Conservation (phyloP, 2,113 vertebrate genomes). For the Rynchops niger region DNA sequence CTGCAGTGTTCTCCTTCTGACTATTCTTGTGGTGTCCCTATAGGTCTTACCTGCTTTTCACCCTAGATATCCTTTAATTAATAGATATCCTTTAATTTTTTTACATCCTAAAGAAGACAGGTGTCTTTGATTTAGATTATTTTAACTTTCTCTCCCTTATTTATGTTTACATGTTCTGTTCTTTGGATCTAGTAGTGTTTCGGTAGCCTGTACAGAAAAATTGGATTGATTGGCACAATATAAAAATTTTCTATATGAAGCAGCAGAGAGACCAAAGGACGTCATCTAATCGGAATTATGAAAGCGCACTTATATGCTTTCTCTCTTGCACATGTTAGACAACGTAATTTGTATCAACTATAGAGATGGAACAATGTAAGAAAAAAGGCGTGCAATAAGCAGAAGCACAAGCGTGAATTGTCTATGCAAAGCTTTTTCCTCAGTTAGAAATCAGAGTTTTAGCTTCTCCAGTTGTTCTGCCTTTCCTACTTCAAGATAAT, state of each 20-base stretch:
- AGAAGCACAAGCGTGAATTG: not conserved
- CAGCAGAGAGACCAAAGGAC: not conserved
- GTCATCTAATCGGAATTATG: not conserved
- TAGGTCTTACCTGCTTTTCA: not conserved
- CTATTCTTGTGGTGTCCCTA: fast-evolving
- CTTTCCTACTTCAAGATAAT: not conserved
- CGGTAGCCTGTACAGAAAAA: not conserved
- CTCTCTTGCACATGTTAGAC: not conserved
- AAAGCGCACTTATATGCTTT: not conserved
- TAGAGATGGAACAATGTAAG: not conserved
- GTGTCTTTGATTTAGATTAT: not conserved
- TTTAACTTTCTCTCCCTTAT: not conserved
- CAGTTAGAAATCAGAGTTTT: not conserved
- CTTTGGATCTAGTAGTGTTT: not conserved
- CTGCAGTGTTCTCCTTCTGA: not conserved
- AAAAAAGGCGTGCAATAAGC: not conserved
- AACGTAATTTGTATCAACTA: not conserved
- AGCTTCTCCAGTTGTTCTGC: not conserved
- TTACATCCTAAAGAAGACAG: not conserved
- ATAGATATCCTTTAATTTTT: not conserved
- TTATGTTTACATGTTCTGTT: not conserved
- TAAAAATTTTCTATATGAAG: not conserved
- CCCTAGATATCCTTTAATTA: not conserved
- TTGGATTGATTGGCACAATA: not conserved
- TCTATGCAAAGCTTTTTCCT: not conserved